Evolutionary conservation across 1,140 invertebrate genomes (phyloP).

Genomic region (fruit fly (Drosophila melanogaster)): Release_6_plus_ISO1_MT NT_033777.3:13716001-13716500

Average conservation of each 20-base stretch:
- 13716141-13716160: constrained; percentile 81
- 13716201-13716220: constrained; percentile 32
- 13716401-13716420: constrained; percentile 84
- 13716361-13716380: constrained; percentile 10
- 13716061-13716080: constrained; percentile 59
- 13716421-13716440: constrained; percentile 62
- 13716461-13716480: constrained; percentile 40
- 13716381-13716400: constrained; percentile 51
- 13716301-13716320: constrained; percentile 46
- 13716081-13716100: constrained; percentile 65
- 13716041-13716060: constrained; percentile 77
- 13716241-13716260: constrained; percentile 44
- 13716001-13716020: constrained; percentile 13
- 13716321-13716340: constrained; percentile 42
- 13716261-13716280: constrained; percentile 47
- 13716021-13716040: constrained; percentile 68
- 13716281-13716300: constrained; percentile 65
- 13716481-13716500: constrained; percentile 67
- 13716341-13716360: constrained; percentile 28
- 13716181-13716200: constrained; percentile 47
- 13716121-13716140: constrained; percentile 70
- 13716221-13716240: constrained; percentile 51
- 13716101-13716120: constrained; percentile 30
- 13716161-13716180: constrained; percentile 64
- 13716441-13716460: constrained; percentile 27